Evolutionary conservation across 2,797 vertebrate species (phyloP).

Genomic region (Rousettus madagascariensis): DNA sequence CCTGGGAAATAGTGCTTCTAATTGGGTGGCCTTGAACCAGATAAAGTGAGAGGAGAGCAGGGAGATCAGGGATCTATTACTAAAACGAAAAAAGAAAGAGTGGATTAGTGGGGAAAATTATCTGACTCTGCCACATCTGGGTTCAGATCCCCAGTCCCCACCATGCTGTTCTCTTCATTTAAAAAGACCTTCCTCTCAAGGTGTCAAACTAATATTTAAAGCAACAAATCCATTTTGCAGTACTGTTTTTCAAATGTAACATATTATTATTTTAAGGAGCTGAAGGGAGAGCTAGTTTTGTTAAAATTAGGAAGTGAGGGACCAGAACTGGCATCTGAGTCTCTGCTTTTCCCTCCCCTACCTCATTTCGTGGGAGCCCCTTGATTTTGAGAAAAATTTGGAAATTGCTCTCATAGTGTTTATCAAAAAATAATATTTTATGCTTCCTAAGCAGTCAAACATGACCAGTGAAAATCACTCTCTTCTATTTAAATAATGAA

Average conservation of each 20-base stretch:
- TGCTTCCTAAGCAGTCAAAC: neutral
- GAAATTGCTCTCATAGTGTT: neutral
- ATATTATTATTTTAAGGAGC: neutral
- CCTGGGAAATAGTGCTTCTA: neutral
- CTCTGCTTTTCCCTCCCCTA: neutral
- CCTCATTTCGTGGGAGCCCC: neutral
- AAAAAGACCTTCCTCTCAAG: neutral
- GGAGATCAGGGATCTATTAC: neutral
- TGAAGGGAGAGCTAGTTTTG: neutral
- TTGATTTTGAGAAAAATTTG: constrained; percentile 26
- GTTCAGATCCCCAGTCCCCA: neutral
- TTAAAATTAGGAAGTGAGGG: neutral
- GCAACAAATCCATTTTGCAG: neutral
- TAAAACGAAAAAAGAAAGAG: neutral
- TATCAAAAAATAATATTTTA: neutral
- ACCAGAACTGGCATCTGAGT: neutral
- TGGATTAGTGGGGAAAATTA: neutral
- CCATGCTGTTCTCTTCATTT: neutral
- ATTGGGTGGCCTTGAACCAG: neutral
- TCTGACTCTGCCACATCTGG: neutral
- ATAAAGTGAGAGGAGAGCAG: neutral
- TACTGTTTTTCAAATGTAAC: neutral
- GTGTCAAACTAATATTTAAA: neutral
- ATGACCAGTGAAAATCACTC: neutral
- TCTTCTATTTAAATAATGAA: neutral